Base-by-base conservation (phyloP, 2,113 vertebrate genomes). In the Cathartes aura region DNA sequence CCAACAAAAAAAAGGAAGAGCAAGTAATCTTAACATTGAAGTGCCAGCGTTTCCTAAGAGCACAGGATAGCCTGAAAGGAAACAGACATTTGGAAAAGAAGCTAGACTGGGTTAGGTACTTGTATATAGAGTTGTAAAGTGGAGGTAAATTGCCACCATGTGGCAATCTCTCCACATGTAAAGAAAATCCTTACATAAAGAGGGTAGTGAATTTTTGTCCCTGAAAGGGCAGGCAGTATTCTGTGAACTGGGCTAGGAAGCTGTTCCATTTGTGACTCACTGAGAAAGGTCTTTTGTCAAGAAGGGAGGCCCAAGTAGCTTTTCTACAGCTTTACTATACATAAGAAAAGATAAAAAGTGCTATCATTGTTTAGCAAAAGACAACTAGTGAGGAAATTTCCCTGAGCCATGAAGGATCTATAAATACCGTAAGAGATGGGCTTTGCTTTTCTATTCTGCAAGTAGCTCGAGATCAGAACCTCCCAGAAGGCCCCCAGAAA, bases 91-190 rank as follows among this genome's bases (percentile, higher is more conserved):
- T 80, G 47, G n/a, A 74, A 92, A 88, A 92, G 14, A 78, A 89
- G 56, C 42, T 34, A 45, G 36, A 15, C 36, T 66, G 15, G 12
- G 8, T 53, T 63, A 48, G 5, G 7, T 32, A 53, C 23, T 80
- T 73, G 29, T 26, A 67, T 29, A 38, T 11, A 12, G 6, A 47
- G 1, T 16, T 56, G 19, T 42, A 81, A 95, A 91, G 71, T 47
- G 60, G 52, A 85, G 34, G 64, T 62, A 87, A 97, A 89, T 92
- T 96, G 89, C 90, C 92, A 97, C 91, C 93, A 71, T 93, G 93
- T 95, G 90, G 86, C 90, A 96, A 92, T 72, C 76, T 89, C 68
- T 82, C 53, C 62, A 73, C 47, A 5, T 72, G n/a, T 53, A 66
- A 86, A 90, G 67, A 78, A 92, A 90, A 78, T 11, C 48, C 5